Conservation (phyloP, 2,888 invertebrate genomes). For the Parapristionchus giblindavisi region DNA sequence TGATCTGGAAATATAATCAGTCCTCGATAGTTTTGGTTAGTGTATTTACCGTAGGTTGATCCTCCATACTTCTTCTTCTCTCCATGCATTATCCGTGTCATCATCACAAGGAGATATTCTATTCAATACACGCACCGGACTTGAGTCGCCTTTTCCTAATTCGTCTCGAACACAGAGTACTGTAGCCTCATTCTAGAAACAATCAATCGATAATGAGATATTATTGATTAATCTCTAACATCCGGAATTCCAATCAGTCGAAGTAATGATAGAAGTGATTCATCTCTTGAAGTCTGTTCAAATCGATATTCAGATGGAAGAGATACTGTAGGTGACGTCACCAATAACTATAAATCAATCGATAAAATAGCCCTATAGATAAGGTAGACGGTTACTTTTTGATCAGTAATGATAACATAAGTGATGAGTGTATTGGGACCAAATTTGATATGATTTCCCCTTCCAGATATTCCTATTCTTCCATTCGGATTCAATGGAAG, state of each 20-base stretch:
- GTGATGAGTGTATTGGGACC: conserved; percentile 62
- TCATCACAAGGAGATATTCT: conserved; percentile 48
- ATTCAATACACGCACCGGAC: conserved; percentile 45
- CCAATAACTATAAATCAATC: conserved; percentile 41
- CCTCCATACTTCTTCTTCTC: conserved; percentile 62
- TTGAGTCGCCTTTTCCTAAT: conserved; percentile 40
- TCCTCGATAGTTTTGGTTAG: no score
- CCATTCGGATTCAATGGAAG: conserved; percentile 67
- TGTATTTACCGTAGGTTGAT: conserved; percentile 50
- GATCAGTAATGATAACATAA: conserved; percentile 55
- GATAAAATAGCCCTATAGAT: neutral
- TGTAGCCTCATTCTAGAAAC: conserved; percentile 22
- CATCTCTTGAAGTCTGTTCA: conserved; percentile 51
- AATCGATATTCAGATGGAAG: conserved; percentile 60
- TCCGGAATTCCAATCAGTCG: conserved; percentile 51
- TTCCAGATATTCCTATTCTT: conserved; percentile 60
- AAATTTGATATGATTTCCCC: conserved; percentile 64
- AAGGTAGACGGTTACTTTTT: conserved; percentile 17
- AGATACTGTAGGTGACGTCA: conserved; percentile 40
- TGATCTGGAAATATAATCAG: no score
- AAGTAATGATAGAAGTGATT: conserved; percentile 48
- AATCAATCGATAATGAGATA: neutral
- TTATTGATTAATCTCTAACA: neutral
- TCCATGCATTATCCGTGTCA: conserved; percentile 69
- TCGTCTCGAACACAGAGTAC: conserved; percentile 34